These are phyloP conservation scores for Andrena hattorfiana DNA, from an alignment of 2,888 invertebrate genomes.

Conservation along the genomic window DNA sequence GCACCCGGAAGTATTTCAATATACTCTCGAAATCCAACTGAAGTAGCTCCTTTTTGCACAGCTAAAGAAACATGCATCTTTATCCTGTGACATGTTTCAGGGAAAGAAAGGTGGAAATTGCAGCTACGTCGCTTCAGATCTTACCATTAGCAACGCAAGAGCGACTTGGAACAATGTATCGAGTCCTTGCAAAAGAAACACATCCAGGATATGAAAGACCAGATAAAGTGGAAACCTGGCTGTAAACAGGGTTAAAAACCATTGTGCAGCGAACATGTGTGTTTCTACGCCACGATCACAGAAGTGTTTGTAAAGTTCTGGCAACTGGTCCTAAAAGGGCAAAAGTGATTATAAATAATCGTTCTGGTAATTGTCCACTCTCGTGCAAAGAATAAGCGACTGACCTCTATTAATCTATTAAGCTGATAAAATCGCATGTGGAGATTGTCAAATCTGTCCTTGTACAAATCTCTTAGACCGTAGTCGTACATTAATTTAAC, in stretches of 20 bases:
- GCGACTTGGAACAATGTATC: slow-evolving; percentile 99
- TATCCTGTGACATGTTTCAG: neutral
- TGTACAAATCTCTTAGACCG: slow-evolving; percentile 96
- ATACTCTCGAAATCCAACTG: slow-evolving; percentile 98
- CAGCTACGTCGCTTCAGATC: slow-evolving; percentile 41
- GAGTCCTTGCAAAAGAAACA: slow-evolving; percentile 97
- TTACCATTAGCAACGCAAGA: slow-evolving; percentile 94
- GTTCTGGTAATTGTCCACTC: neutral
- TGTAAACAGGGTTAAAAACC: slow-evolving; percentile 99
- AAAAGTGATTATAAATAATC: neutral
- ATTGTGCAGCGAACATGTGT: slow-evolving; percentile 99
- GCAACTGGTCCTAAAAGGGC: slow-evolving; percentile 90
- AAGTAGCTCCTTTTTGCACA: slow-evolving; percentile 95
- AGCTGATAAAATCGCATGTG: slow-evolving; percentile 98
- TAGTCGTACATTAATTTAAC: slow-evolving; percentile 99
- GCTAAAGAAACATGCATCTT: slow-evolving; percentile 82
- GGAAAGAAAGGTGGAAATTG: neutral
- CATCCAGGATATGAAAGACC: slow-evolving; percentile 98
- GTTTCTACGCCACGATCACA: slow-evolving; percentile 94
- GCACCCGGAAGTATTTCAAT: slow-evolving; percentile 98
- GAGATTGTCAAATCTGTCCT: slow-evolving; percentile 98
- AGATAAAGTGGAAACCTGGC: slow-evolving; percentile 98
- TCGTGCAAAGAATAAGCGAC: slow-evolving; percentile 12
- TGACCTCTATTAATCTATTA: slow-evolving; percentile 95
- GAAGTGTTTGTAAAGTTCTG: slow-evolving; percentile 93